phyloP scores from a whole-genome alignment of 1,140 invertebrate genomes.

The Latrodectus geometricus region DNA sequence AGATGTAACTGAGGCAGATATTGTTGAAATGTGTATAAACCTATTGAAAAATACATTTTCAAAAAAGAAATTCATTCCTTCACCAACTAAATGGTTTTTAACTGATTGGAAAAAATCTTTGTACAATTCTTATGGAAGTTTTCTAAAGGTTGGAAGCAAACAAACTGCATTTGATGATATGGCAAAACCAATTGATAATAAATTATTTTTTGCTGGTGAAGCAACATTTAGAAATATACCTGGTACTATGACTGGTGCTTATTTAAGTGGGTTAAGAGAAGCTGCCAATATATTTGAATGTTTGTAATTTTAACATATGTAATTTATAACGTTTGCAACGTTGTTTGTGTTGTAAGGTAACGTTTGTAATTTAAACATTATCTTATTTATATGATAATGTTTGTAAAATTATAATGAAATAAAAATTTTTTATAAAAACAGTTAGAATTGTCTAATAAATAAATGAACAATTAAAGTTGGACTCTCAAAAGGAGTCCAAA shows the following conservation, averaged over 20 bases:
- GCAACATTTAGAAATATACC: slow-evolving; percentile 71
- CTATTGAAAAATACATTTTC: slow-evolving; percentile 29
- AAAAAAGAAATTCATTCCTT: slow-evolving; percentile 64
- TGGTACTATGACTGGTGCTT: slow-evolving; percentile 71
- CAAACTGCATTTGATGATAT: slow-evolving; percentile 69
- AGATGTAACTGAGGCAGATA: slow-evolving; percentile 22
- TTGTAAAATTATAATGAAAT: no score
- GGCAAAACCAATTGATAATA: slow-evolving; percentile 68
- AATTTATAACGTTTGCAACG: no score
- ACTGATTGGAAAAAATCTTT: slow-evolving; percentile 69
- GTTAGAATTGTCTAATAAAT: no score
- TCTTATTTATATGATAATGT: no score
- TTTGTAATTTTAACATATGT: neutral
- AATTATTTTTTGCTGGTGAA: slow-evolving; percentile 72
- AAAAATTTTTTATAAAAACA: no score
- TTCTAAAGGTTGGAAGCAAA: slow-evolving; percentile 68
- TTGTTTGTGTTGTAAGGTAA: no score
- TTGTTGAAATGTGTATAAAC: slow-evolving; percentile 63
- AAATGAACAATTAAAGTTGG: no score
- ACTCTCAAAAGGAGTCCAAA: no score
- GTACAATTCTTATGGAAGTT: slow-evolving; percentile 70
- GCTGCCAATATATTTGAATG: slow-evolving; percentile 67
- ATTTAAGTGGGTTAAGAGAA: slow-evolving; percentile 70
- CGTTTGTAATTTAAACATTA: no score
- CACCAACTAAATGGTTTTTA: slow-evolving; percentile 69